phyloP scores from a whole-genome alignment of 2,888 invertebrate species.

The Drosophila recens region DNA sequence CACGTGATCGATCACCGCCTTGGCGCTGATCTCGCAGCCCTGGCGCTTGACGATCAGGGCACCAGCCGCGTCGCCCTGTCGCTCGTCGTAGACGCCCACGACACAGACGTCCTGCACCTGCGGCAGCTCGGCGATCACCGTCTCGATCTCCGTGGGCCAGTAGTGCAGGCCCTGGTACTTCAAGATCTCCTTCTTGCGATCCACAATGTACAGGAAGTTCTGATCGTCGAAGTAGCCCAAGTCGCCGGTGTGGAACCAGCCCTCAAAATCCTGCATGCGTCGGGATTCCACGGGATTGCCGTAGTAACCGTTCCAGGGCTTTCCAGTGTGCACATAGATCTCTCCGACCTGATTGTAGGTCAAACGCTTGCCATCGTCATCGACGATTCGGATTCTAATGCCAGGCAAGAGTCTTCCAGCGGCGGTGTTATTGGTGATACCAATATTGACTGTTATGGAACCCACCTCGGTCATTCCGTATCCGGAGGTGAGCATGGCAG shows the following conservation, averaged over 20 bases:
- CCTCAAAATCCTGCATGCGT: constrained; percentile 70
- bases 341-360: constrained; percentile 77
- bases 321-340: constrained; percentile 65
- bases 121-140: constrained; percentile 64
- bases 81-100: constrained; percentile 77
- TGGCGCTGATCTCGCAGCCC: constrained; percentile 51
- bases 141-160: constrained; percentile 82
- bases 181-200: constrained; percentile 83
- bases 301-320: constrained; percentile 81
- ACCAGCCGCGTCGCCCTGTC: constrained; percentile 73
- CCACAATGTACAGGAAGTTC: constrained; percentile 77
- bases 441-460: constrained; percentile 56
- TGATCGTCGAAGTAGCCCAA: constrained; percentile 82
- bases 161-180: constrained; percentile 79
- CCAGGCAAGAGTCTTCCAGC: constrained; percentile 70
- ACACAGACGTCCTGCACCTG: constrained; percentile 79
- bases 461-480: constrained; percentile 80
- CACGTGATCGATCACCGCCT: constrained; percentile 62
- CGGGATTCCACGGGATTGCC: constrained; percentile 72
- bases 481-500: constrained; percentile 57
- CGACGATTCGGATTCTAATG: constrained; percentile 69
- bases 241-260: constrained; percentile 83
- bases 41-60: constrained; percentile 72
- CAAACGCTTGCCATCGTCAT: constrained; percentile 66
- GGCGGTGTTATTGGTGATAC: constrained; percentile 57